Evolutionary conservation across 2,888 invertebrate genomes (phyloP), one percentile per base, ranked within the genome.

Genomic region (Lepidocyrtoides sp.): DNA sequence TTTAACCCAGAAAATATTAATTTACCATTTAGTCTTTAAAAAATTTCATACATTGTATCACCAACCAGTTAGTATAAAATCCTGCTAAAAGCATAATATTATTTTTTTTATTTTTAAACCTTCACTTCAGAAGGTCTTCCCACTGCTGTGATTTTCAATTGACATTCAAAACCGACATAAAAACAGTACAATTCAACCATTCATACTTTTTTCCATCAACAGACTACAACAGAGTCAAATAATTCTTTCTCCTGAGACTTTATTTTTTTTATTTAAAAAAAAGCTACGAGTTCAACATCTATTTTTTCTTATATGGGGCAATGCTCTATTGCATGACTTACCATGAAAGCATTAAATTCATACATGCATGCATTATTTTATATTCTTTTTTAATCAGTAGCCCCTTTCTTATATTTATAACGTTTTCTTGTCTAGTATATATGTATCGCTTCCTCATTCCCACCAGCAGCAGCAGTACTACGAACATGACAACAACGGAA

Each of bases 371-470:
- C 32, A 54, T 57, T 17, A 0, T 29, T 48, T 26, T 20, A 14
- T 81, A 8, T 51, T 57, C 29, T 60, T 29, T 51, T 44, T 75
- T 60, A 48, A 86, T 86, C 86, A 86, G 51, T 86, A 60, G 44
- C 77, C 41, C 77, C 60, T 26, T 86, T 77, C 26, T 77, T 60
- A 48, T n/a, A n/a, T n/a, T n/a, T n/a, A n/a, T n/a, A 23, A 63
- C 36, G 14, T n/a, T 77, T 72, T 51, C 20, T 17, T 84, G 17
- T 72, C 14, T 77, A 12, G 17, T 60, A 75, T 84, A 86, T 87
- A 87, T 17, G 14, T 54, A 29, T 88, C 81, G 88, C 81, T 88
- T 88, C 88, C 88, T 88, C 88, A 88, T 88, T 88, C 69, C 81
- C 54, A 69, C 14, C 32, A n/a, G n/a, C n/a, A n/a, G 7, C 32